Base-by-base conservation (phyloP, 2,797 vertebrate species). In the Gorsachius magnificus region DNA sequence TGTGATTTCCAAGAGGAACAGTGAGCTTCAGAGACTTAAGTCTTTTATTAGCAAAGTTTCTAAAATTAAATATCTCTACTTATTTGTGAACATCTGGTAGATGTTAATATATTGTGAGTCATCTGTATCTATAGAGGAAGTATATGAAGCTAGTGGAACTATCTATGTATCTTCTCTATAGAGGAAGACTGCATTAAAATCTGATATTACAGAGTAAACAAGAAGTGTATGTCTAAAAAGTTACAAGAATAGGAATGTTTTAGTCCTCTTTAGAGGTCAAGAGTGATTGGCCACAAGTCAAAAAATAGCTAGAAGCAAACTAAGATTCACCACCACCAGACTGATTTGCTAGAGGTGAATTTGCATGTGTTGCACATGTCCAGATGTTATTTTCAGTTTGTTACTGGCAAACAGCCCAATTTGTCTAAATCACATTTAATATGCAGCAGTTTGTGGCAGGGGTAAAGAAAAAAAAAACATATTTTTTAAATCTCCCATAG, bases 331-430 rank as follows among this genome's bases (percentile, higher is more conserved):
- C 56, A 87, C 13, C 33, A 72, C 17, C 72, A 91, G 79, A 33
- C 2, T 64, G 51, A 64, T 89, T 78, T 95, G 31, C 66, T 86
- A 28, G 89, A 91, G 90, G 76, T 87, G 72, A 81, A 90, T 97
- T 46, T 95, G 71, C 82, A 53, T 84, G 91, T 65, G 65, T 71
- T 93, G 43, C 61, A 91, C 7, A 20, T 51, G 90, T 90, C 83
- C 96, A 97, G 93, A 95, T 96, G 90, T 97, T 97, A 86, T 84
- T 87, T 95, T 78, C 58, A 50, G 94, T 95, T 96, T 41, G 46
- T 87, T 83, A 53, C 84, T 96, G 87, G 90, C 46, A 93, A 97
- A 90, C 36, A 88, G 89, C 70, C 79, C 25, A 64, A 93, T 91
- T 92, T 97, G 29, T 95, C 82, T 69, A 90, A 95, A 86, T 90